Percentiles rank a stretch among this genome's conserved stretches.
Evolutionary conservation across 2,888 invertebrate genomes (phyloP).

Genomic region (Siphlonurus alternatus): DNA sequence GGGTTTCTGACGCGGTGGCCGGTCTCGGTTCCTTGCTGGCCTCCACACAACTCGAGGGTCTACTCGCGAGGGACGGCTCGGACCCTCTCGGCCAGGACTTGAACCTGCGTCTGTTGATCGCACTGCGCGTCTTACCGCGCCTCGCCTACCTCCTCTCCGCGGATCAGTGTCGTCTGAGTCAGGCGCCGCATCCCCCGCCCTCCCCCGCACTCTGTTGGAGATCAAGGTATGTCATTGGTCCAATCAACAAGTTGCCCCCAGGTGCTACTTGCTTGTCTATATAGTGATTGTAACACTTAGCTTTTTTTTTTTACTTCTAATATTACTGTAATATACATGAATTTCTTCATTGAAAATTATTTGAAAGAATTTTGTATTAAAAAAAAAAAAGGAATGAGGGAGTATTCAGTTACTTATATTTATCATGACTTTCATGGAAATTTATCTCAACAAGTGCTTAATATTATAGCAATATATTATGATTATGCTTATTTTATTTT

Average conservation of each 20-base stretch:
- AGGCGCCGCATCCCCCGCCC: background rate
- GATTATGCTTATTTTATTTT: too few species aligned
- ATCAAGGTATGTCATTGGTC: background rate
- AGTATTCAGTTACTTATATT: too few species aligned
- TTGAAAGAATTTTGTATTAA: too few species aligned
- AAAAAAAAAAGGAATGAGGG: too few species aligned
- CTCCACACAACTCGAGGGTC: conserved; percentile 34
- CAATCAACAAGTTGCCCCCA: background rate
- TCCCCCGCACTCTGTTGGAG: background rate
- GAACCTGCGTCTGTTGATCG: conserved; percentile 33
- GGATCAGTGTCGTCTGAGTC: conserved; percentile 35
- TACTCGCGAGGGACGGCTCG: conserved; percentile 29
- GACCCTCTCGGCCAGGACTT: conserved; percentile 15
- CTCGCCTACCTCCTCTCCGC: conserved; percentile 37
- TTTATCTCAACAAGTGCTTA: too few species aligned
- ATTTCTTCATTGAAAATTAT: too few species aligned
- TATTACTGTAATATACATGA: too few species aligned
- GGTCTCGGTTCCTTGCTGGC: conserved; percentile 35
- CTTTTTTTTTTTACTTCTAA: too few species aligned
- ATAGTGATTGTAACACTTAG: too few species aligned
- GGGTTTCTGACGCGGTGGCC: conserved; percentile 35
- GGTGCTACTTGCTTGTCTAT: too few species aligned
- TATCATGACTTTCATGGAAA: too few species aligned
- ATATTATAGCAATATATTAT: too few species aligned
- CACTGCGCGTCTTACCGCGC: conserved; percentile 36